Evolutionary conservation across 2,113 vertebrate species (phyloP).

Genomic region (Dicentrarchus labrax): DNA sequence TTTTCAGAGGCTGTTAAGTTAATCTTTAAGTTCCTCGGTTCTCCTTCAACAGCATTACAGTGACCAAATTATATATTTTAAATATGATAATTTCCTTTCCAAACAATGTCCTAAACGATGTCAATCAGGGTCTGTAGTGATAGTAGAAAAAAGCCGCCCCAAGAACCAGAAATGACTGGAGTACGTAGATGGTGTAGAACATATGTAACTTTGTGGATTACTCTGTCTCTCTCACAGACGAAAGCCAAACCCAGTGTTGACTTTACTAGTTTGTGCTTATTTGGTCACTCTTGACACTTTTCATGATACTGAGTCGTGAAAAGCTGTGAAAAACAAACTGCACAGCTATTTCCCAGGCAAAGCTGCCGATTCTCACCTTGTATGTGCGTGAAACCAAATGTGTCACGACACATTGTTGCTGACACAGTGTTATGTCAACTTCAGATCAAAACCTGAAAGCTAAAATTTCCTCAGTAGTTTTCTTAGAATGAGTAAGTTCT

Average conservation of each 20-base stretch:
- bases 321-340: conserved; percentile 65
- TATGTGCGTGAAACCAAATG: conserved; percentile 53
- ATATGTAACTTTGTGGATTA: background rate
- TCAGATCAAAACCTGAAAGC: conserved; percentile 49
- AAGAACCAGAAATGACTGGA: background rate
- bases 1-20: background rate
- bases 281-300: conserved; percentile 53
- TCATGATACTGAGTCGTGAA: conserved; percentile 34
- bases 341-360: conserved; percentile 48
- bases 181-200: background rate
- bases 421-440: conserved; percentile 61
- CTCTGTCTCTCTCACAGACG: background rate
- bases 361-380: conserved; percentile 61
- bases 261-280: conserved; percentile 26
- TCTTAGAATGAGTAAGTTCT: background rate
- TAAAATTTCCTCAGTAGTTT: background rate
- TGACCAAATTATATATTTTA: background rate
- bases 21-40: background rate
- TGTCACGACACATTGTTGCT: conserved; percentile 67
- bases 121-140: background rate
- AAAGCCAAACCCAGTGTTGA: background rate
- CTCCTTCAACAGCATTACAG: background rate
- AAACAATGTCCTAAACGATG: background rate
- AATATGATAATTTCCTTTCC: background rate
- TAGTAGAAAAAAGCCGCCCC: background rate